Evolutionary conservation across 2,888 invertebrate genomes (phyloP), one percentile per base, ranked within the genome.

Genomic region (Nesidiocoris tenuis): DNA sequence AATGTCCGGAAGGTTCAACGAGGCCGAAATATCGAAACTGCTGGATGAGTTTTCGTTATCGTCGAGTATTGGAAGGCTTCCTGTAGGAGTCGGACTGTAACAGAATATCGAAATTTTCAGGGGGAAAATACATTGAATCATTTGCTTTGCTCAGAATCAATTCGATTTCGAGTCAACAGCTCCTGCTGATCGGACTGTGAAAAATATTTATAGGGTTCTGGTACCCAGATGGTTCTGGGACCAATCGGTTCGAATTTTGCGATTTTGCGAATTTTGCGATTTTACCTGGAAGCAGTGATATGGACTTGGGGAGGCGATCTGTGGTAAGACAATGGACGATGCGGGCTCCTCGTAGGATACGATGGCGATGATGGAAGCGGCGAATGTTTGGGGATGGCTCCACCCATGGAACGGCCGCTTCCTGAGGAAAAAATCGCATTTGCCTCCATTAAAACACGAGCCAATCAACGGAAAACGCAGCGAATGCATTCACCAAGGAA

Each of bases 341-440:
- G 65, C 79, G 77, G 82, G 77, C 77, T 84, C 87, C 84, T 82
- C 80, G 80, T 83, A 82, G 79, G 82, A 79, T 82, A 82, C 59
- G 84, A 84, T 61, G 88, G 88, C 78, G 88, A 88, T 79, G 87
- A 87, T 81, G 87, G 87, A 78, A 88, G 83, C 25, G 87, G 88
- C 74, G 88, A 88, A 82, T 87, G 87, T 80, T 87, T 86, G 77
- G 87, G 61, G 61, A 75, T 70, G 7, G 75, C 75, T 23, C 64
- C 61, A 21, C 66, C 64, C 7, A 57, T 19, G 24, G 61, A 72
- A 72, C 72, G 72, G 3, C 61, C 61, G 21, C 71, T 71, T 39
- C 61, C 72, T 72, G 54, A 24, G 18, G 1, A 21, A 68, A 55
- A 17, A 19, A 59, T n/a, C n/a, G n/a, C n/a, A n/a, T n/a, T n/a